Base-by-base conservation (phyloP, 2,888 invertebrate species). In the Agonopterix subpropinquella region DNA sequence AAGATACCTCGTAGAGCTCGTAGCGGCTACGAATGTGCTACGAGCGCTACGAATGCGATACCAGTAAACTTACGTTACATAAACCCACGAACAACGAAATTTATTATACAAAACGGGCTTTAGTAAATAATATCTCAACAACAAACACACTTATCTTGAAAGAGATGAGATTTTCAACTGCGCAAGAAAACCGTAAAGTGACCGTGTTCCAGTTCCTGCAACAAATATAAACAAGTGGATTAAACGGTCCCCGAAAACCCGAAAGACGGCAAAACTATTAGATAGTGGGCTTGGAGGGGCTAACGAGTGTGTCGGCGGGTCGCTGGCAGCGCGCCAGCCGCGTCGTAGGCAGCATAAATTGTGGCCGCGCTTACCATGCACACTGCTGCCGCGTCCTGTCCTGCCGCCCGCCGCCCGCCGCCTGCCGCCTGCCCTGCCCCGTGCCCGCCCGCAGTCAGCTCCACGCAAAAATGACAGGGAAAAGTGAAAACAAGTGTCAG, bases 261-360 rank as follows among this genome's bases (percentile, higher is more conserved):
- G 42, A 43, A 47, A 49, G 52, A 48, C 73, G 74, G 70, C 75
- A 73, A 77, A 81, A 80, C 79, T 79, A 83, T 85, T 81, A 80
- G 69, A 73, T 75, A 67, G 70, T 63, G 70, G 71, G 62, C 66
- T 69, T 68, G 65, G 67, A 59, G 73, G 65, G 65, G 70, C 74
- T 80, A 80, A 83, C 78, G 79, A 81, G 77, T 73, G 67, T 66
- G 73, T 67, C 69, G 68, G 60, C 61, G 54, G 64, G 58, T 56
- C 53, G 53, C 70, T 82, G 85, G 84, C 77, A 47, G 4, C 47
- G 35, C 43, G 81, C 84, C 85, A 84, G 67, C 51, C 60, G 55
- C 57, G 46, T 41, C 13, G 62, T n/a, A 11, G 11, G 55, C 55
- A 53, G 69, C 71, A 77, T 80, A 77, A 77, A 82, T 75, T 80